Evolutionary conservation across 2,113 vertebrate species (phyloP), one percentile per base, ranked within the genome.

Genomic region (Mesocricetus auratus): DNA sequence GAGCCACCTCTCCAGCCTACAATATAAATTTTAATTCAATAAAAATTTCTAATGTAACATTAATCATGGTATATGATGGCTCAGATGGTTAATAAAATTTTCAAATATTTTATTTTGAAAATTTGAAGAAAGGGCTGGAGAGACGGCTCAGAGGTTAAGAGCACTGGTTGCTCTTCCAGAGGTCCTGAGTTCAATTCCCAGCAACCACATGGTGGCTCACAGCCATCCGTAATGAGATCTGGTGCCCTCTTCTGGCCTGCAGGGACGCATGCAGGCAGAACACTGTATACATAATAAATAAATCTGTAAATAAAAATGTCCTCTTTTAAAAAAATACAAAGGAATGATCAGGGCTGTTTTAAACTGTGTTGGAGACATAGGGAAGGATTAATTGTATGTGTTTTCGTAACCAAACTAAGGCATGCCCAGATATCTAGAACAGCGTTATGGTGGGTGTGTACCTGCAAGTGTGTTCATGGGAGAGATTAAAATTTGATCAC

Each of bases 71-170:
- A 89, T 93, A 8, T 82, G 5, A 58, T 62, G 5, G 29, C 47
- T 94, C 53, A 92, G 15, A 71, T 91, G 12, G 22, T 83, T 8
- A 79, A 45, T 93, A 85, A 96, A 92, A 74, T 58, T 77, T 50
- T 74, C 29, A 87, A 85, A 47, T 68, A 33, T 95, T 91, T 87
- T 69, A 86, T 92, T 96, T 78, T 62, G n/a, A 93, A 17, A 94
- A 69, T n/a, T n/a, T n/a, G n/a, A n/a, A n/a, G n/a, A n/a, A n/a
- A n/a, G n/a, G n/a, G n/a, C n/a, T n/a, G n/a, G n/a, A n/a, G n/a
- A n/a, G n/a, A n/a, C n/a, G n/a, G n/a, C n/a, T n/a, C n/a, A n/a
- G n/a, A n/a, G n/a, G n/a, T n/a, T n/a, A n/a, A n/a, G n/a, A n/a
- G n/a, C n/a, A n/a, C n/a, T n/a, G n/a, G n/a, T n/a, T n/a, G n/a